Conservation (phyloP, 2,888 invertebrate species). For the Agrilus cyanescens region DNA sequence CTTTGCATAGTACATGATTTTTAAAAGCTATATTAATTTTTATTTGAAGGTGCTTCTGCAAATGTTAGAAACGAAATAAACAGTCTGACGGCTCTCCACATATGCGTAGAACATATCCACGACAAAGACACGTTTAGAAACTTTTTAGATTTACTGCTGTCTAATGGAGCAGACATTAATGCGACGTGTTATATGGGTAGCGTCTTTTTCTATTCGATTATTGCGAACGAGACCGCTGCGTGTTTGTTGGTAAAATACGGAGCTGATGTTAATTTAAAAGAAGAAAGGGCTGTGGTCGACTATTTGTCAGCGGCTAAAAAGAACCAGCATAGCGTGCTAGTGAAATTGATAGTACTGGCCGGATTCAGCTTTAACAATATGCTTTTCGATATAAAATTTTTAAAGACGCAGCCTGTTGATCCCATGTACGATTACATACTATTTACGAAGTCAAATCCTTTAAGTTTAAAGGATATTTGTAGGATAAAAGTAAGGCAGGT, state of each 20-base stretch:
- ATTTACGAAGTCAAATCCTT: constrained; percentile 34
- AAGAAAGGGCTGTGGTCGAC: constrained; percentile 44
- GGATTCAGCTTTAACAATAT: constrained; percentile 32
- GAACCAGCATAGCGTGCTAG: constrained; percentile 30
- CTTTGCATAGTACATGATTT: constrained; percentile 1
- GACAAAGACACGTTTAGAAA: constrained; percentile 40
- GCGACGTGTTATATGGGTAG: constrained; percentile 28
- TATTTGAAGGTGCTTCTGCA: constrained; percentile 26
- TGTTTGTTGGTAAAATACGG: constrained; percentile 48
- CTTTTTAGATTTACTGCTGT: constrained; percentile 36
- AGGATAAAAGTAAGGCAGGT: constrained; percentile 43
- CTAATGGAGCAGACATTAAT: constrained; percentile 29
- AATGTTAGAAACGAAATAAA: constrained; percentile 29
- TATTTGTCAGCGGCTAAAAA: constrained; percentile 44
- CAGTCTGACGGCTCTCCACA: constrained; percentile 44
- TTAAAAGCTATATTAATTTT: constrained; percentile 1
- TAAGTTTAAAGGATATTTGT: constrained; percentile 43
- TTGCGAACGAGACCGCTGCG: constrained; percentile 39
- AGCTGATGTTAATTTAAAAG: constrained; percentile 49
- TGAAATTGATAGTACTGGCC: constrained; percentile 34
- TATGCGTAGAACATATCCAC: constrained; percentile 47
- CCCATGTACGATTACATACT: constrained; percentile 29
- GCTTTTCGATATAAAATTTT: constrained; percentile 28
- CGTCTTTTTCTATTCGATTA: constrained; percentile 36
- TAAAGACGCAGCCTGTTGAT: constrained; percentile 25